Conservation (phyloP, 2,113 vertebrate species). For the Microcebus griseorufus region DNA sequence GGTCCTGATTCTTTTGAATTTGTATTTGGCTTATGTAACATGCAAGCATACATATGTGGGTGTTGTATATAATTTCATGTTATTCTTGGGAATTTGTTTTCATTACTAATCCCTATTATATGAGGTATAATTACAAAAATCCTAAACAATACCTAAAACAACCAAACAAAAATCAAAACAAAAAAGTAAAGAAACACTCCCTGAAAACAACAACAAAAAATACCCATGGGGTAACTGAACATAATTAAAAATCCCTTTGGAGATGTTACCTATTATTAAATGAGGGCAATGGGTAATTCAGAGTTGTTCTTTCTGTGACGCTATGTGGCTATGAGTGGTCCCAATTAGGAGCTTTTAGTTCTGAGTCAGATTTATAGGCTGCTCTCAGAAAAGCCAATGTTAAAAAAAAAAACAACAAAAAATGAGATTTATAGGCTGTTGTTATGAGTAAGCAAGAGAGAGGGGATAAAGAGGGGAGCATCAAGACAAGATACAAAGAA, state of each 20-base stretch:
- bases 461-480: neutral
- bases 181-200: neutral
- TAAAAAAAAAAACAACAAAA: too few relatives aligned
- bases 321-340: neutral
- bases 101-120: neutral
- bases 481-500: neutral
- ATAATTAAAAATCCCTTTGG: neutral
- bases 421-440: neutral
- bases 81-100: slow-evolving; percentile 30
- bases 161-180: neutral
- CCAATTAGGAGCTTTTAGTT: neutral
- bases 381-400: neutral
- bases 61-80: neutral
- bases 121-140: neutral
- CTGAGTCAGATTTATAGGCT: neutral
- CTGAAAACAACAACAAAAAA: neutral
- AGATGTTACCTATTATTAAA: slow-evolving; percentile 16
- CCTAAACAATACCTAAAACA: neutral
- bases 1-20: neutral
- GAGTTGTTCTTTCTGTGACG: neutral
- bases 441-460: neutral
- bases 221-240: neutral
- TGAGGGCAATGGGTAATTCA: neutral
- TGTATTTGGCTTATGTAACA: slow-evolving; percentile 8
- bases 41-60: neutral